phyloP scores from a whole-genome alignment of 2,113 vertebrate genomes.

The Lota lota region DNA sequence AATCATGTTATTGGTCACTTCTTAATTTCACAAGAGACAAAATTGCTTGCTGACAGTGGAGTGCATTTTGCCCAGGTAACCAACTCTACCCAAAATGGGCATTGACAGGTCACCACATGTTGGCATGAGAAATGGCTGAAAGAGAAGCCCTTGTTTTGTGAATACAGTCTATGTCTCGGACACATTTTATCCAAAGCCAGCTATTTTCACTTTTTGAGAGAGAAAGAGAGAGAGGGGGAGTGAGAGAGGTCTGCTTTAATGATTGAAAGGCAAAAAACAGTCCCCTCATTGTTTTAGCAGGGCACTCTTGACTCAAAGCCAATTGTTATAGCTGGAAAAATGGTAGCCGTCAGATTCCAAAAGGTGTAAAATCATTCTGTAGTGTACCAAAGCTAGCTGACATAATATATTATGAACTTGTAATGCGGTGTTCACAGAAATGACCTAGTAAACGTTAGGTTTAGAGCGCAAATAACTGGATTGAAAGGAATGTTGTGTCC shows the following conservation, averaged over 20 bases:
- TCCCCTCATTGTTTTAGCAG: slow-evolving; percentile 63
- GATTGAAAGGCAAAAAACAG: slow-evolving; percentile 57
- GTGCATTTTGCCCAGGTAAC: slow-evolving; percentile 25
- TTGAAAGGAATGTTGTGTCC: not conserved
- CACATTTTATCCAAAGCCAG: slow-evolving; percentile 33
- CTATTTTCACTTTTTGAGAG: slow-evolving; percentile 48
- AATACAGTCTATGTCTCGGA: slow-evolving; percentile 36
- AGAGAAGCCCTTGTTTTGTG: slow-evolving; percentile 49
- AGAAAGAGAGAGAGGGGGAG: slow-evolving; percentile 2
- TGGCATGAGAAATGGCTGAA: slow-evolving; percentile 9
- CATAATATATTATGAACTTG: slow-evolving; percentile 11
- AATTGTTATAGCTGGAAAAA: slow-evolving; percentile 50
- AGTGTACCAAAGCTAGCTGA: slow-evolving; percentile 18
- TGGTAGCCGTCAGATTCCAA: slow-evolving; percentile 22
- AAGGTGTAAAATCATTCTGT: slow-evolving; percentile 6
- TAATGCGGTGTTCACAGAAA: slow-evolving; percentile 11
- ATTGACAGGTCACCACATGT: no score
- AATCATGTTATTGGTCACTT: no score
- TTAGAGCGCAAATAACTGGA: not conserved
- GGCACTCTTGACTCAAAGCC: slow-evolving; percentile 29
- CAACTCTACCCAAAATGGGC: not conserved
- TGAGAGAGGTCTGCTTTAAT: slow-evolving; percentile 59
- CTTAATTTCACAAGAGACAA: slow-evolving; percentile 10
- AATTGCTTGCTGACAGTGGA: slow-evolving; percentile 26
- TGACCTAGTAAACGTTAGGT: not conserved